Conservation (phyloP, 2,113 vertebrate genomes). For the Gymnobelideus leadbeateri region DNA sequence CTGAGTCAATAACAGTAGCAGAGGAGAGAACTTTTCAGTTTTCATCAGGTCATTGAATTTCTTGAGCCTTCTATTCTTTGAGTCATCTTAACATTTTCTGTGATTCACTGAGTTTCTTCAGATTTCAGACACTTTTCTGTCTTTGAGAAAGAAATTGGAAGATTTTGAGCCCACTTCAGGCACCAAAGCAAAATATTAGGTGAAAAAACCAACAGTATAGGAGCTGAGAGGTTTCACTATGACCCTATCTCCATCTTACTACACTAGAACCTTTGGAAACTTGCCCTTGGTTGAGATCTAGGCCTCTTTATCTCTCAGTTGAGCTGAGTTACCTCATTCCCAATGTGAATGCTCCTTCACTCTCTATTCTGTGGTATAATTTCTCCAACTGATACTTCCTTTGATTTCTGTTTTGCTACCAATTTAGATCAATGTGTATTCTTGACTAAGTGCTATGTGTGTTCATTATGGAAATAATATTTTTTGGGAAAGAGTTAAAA, state of each 20-base stretch:
- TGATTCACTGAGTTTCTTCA: background rate
- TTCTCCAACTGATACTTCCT: background rate
- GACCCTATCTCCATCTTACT: background rate
- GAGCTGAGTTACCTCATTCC: background rate
- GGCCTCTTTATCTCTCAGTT: background rate
- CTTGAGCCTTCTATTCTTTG: background rate
- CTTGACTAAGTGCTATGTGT: background rate
- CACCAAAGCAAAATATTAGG: background rate
- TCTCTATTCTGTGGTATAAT: background rate
- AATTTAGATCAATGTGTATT: background rate
- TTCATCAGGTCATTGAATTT: background rate
- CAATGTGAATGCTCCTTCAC: background rate
- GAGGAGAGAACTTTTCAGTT: background rate
- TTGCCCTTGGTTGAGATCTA: background rate
- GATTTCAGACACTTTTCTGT: background rate
- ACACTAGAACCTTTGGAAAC: background rate
- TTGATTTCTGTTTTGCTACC: background rate
- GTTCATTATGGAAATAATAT: background rate
- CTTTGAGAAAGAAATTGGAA: background rate
- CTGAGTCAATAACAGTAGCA: too few relatives aligned
- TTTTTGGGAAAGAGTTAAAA: background rate
- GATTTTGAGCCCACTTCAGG: background rate
- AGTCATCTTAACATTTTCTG: background rate
- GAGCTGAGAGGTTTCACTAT: background rate
- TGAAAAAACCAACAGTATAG: background rate